Conservation (phyloP, 2,797 vertebrate species). For the Anguilla megastoma region DNA sequence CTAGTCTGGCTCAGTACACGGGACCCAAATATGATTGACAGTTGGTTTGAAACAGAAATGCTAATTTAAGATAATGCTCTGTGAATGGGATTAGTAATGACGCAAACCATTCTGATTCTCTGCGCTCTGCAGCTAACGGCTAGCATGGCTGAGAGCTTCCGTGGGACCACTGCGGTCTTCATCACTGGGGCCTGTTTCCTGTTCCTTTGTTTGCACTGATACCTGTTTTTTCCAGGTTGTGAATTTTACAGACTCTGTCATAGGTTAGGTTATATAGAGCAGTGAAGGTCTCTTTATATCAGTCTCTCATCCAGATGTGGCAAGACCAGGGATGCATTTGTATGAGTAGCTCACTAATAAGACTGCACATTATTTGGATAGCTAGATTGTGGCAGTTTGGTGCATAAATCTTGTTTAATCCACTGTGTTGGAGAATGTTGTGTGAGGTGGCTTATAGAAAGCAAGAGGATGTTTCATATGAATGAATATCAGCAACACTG, state of each 20-base stretch:
- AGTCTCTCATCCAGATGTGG: not conserved
- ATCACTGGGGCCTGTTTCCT: not conserved
- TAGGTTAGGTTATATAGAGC: not conserved
- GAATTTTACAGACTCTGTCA: not conserved
- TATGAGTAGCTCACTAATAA: not conserved
- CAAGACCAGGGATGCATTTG: not conserved
- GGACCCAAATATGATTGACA: not conserved
- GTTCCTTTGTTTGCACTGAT: not conserved
- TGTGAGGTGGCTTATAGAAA: not conserved
- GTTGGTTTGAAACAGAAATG: not conserved
- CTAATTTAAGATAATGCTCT: not conserved
- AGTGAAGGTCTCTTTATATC: not conserved
- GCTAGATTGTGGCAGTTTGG: not conserved
- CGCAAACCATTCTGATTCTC: not conserved
- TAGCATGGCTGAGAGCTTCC: not conserved
- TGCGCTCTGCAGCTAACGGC: not conserved
- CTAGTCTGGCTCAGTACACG: not conserved
- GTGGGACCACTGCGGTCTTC: not conserved
- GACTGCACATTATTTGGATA: not conserved
- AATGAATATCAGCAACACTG: not conserved
- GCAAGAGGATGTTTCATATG: not conserved
- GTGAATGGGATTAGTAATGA: not conserved
- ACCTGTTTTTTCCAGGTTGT: not conserved
- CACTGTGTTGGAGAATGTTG: not conserved
- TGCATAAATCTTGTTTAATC: not conserved